Conservation (phyloP, 2,797 vertebrate genomes). For the Lithobates pipiens region DNA sequence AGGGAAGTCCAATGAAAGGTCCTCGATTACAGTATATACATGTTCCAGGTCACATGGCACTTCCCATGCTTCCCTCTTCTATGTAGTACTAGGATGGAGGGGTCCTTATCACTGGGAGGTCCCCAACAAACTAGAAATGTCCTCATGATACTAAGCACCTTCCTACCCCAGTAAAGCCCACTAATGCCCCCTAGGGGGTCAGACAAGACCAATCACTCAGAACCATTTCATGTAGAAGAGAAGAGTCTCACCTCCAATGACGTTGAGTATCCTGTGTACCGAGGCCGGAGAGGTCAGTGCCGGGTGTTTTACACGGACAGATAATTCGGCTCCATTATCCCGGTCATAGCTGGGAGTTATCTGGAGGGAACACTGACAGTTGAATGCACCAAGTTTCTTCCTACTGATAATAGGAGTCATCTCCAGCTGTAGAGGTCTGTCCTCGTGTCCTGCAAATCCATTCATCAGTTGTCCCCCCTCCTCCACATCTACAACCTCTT, state of each 20-base stretch:
- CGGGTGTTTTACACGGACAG: conserved; percentile 19
- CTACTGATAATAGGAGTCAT: background rate
- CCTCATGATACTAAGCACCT: background rate
- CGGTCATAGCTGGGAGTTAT: conserved; percentile 38
- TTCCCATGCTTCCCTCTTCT: too few species aligned
- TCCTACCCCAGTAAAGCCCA: too few species aligned
- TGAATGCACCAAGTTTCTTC: background rate
- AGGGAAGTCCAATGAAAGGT: too few species aligned
- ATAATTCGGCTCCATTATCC: conserved; percentile 37
- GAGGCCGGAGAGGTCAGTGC: background rate
- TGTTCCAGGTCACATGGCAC: too few species aligned
- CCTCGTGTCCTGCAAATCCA: background rate
- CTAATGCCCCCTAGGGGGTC: background rate
- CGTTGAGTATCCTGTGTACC: background rate
- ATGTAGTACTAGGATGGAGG: too few species aligned
- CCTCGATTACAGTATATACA: too few species aligned
- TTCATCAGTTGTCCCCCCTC: background rate
- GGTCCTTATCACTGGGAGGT: too few species aligned
- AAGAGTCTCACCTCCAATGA: conserved; percentile 37
- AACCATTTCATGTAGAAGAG: too few species aligned
- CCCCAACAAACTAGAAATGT: too few species aligned
- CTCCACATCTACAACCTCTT: background rate
- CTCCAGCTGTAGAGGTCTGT: background rate
- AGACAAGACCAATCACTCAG: too few species aligned
- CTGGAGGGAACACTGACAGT: conserved; percentile 13